Base-by-base conservation (phyloP, 2,113 vertebrate species). In the Solea senegalensis region DNA sequence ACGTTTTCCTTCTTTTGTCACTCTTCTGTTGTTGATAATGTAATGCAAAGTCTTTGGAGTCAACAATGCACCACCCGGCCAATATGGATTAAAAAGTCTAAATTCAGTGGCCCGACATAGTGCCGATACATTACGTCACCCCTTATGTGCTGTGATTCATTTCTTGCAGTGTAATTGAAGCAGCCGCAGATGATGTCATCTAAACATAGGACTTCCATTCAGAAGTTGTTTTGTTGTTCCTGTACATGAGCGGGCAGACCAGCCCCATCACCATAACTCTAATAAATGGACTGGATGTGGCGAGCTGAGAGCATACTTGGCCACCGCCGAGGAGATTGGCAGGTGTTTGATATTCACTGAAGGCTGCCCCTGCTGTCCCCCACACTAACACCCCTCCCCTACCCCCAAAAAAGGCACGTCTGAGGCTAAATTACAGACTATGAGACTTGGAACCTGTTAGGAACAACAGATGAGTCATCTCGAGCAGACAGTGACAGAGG, bases 381-480 rank as follows among this genome's bases (percentile, higher is more conserved):
- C 14, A 9, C 45, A 48, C 56, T 64, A 61, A 46, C 48, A 60
- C 41, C 40, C 21, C 43, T 74, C 74, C 49, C 48, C 12, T 8
- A 34, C 28, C 45, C 43, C 34, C 45, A 0, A 39, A 71, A 69
- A 78, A 83, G 57, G 27, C 69, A 70, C 14, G 44, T 76, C 75
- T 68, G 63, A 68, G 16, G 73, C 72, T 75, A 78, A 78, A 90
- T 84, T 70, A 87, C 77, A 75, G 74, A 82, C 79, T 84, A 70
- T 57, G 51, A 78, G 71, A 90, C 87, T 89, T 85, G 83, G 85
- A 88, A 66, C 16, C 43, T 14, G 49, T 65, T 76, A 39, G 80
- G 63, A 81, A 89, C 86, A 85, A 82, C 57, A 49, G 81, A 86
- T 93, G 90, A 94, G 82, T 92, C 89, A 92, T 90, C 80, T 83